Base-by-base conservation (phyloP, 2,113 vertebrate genomes). In the Forbesichthys agassizii region DNA sequence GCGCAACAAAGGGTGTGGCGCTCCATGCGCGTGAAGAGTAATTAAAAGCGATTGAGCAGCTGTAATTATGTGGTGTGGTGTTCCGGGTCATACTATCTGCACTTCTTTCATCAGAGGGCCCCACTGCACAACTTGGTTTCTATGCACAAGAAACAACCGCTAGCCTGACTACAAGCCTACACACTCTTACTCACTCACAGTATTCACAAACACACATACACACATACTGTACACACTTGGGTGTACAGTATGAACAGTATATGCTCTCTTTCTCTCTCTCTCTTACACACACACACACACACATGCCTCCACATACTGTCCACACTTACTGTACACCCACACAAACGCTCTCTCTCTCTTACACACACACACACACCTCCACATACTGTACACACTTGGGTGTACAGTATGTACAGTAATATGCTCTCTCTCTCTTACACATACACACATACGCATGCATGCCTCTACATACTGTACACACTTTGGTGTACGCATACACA, bases 21-120 rank as follows among this genome's bases (percentile, higher is more conserved):
- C 83, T 86, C 77, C 82, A 89, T 86, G 87, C 75, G 77, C 79
- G 89, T 88, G 85, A 87, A 81, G 83, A 86, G 82, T 80, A 86
- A 90, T 90, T 84, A 90, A 89, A 90, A 89, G 79, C 84, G 75
- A 90, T 81, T 85, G 86, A 89, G 89, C 85, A 90, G 89, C 87
- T 86, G 91, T 88, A 90, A 90, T 90, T 90, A 90, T 86, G 82
- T 86, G 88, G 72, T 86, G 84, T 79, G 84, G 80, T 86, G 85
- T 88, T 88, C 75, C 69, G 68, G 85, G 83, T 88, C 78, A 86
- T 82, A 85, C 86, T 77, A 85, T 84, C 85, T 79, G 82, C 60
- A 81, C 74, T 77, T 83, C 90, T 91, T 89, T 90, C 86, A 90
- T 90, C 89, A 84, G 84, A 84, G 87, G 69, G 58, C 68, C 78